Evolutionary conservation across 2,888 invertebrate species (phyloP).

Genomic region (Bimastos eiseni): DNA sequence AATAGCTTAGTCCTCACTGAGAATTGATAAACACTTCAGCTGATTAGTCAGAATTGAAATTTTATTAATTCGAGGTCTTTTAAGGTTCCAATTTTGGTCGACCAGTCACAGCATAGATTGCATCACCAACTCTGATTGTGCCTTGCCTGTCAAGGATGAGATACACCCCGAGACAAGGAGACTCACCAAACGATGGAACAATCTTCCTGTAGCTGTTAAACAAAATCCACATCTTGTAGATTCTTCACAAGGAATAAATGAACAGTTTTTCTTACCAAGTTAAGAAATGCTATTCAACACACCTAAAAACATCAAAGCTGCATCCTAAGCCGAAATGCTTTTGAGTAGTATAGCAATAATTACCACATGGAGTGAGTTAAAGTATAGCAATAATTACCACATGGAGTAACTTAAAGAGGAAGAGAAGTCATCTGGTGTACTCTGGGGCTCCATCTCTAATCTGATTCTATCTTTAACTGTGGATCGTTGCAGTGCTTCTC

Average conservation of each 20-base stretch:
- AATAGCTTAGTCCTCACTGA: not conserved
- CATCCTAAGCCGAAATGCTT: not conserved
- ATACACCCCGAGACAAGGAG: not conserved
- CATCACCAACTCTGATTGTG: constrained; percentile 16
- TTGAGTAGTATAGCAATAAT: not conserved
- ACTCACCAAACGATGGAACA: constrained; percentile 25
- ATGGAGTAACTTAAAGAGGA: not conserved
- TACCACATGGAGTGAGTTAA: not conserved
- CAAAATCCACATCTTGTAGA: not conserved
- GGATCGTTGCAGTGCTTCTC: not conserved
- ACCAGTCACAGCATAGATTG: constrained; percentile 20
- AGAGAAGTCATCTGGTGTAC: not conserved
- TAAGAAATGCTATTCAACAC: not conserved
- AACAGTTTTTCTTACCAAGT: not conserved
- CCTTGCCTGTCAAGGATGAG: constrained; percentile 14
- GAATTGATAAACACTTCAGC: not conserved
- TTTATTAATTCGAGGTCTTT: not conserved
- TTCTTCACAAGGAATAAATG: not conserved
- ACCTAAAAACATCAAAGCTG: not conserved
- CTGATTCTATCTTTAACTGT: not conserved
- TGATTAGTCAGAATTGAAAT: not conserved
- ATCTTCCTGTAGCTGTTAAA: constrained; percentile 16
- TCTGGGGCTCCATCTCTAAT: not conserved
- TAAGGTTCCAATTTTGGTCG: constrained; percentile 14
- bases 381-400: not conserved